A percentile compares a stretch with the other conserved stretches of the same genome.
phyloP scores from a whole-genome alignment of 2,888 invertebrate genomes.

The Amiota communis region DNA sequence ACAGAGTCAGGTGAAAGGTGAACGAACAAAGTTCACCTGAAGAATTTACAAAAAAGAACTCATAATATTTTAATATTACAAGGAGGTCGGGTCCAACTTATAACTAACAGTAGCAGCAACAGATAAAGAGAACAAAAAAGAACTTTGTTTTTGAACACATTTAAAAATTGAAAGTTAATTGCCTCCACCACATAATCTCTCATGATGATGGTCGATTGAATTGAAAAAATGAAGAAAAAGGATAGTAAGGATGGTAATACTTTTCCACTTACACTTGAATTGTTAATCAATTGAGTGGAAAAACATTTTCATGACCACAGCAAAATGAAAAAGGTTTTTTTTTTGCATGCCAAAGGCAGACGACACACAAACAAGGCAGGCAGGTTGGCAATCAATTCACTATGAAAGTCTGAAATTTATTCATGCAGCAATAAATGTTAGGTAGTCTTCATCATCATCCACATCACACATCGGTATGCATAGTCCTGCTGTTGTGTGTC shows the following conservation, averaged over 20 bases:
- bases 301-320: conserved; percentile 55
- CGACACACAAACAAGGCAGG: background rate
- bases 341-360: background rate
- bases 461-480: background rate
- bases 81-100: too few species aligned
- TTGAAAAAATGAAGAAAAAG: conserved; percentile 36
- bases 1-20: too few species aligned
- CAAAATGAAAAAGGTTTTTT: background rate
- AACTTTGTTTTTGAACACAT: conserved; percentile 6
- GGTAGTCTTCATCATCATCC: background rate
- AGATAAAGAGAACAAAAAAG: too few species aligned
- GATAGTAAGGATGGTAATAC: conserved; percentile 37
- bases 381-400: background rate
- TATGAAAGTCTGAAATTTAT: conserved; percentile 10
- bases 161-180: conserved; percentile 53
- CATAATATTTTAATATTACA: too few species aligned
- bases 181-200: conserved; percentile 41
- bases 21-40: too few species aligned
- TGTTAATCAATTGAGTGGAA: conserved; percentile 57
- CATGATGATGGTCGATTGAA: conserved; percentile 42
- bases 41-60: too few species aligned
- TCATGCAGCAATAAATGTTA: background rate
- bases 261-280: conserved; percentile 47
- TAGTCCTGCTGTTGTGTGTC: background rate
- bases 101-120: too few species aligned